Evolutionary conservation across 2,113 vertebrate genomes (phyloP), one percentile per base, ranked within the genome.

Genomic region (Calyptomena viridis): DNA sequence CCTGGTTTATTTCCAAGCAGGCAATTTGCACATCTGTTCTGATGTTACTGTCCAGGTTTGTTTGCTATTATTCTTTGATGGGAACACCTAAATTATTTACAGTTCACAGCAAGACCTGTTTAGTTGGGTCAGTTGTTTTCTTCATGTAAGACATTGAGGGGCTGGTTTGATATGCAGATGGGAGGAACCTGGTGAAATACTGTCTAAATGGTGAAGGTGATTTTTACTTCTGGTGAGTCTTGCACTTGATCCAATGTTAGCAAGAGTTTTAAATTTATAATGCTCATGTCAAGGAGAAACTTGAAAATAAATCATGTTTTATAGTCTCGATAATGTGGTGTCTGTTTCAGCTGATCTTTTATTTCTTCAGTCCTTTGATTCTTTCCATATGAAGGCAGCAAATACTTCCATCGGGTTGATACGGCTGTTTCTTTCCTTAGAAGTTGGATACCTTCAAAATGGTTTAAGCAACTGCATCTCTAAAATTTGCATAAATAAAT

Each of bases 351-450:
- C 72, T 76, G 97, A 95, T 96, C 74, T 91, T 98, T 96, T 88
- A 93, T 96, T 97, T 94, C 93, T 97, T 52, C 53, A 83, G 77
- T 59, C 42, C 55, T 92, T 97, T 98, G 96, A 98, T 98, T 98
- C 90, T 92, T 98, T 98, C 98, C 97, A 97, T 95, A 96, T 97
- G 98, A 98, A 98, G 89, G 84, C 58, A 94, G 81, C 59, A 89
- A 94, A 91, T 94, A 56, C 78, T 94, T 95, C 96, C 82, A 90
- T 96, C 91, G 93, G 90, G 67, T 90, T 87, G 83, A 78, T 95
- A 39, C 1, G 22, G 46, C 81, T 82, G 21, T 84, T 93, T 84
- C 40, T 95, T 93, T 74, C 52, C 87, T 95, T 94, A 94, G 82
- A 94, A 96, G 90, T 66, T 88, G 80, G 76, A 94, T 96, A 84